Conservation (phyloP, 2,113 vertebrate species). For the Chionis minor region DNA sequence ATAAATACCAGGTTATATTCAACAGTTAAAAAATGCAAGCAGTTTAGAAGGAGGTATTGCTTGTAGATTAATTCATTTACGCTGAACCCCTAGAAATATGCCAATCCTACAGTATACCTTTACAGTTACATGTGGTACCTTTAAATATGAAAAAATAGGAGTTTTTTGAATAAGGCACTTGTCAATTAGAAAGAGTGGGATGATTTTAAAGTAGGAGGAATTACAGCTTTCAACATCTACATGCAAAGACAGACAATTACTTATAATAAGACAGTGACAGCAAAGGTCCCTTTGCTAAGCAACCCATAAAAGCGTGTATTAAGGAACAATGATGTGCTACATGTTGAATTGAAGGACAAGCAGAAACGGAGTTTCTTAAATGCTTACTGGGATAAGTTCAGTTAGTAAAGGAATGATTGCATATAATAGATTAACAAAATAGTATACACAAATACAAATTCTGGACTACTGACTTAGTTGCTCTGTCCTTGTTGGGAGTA, state of each 20-base stretch:
- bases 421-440: not conserved
- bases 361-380: not conserved
- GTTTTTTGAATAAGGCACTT: slow-evolving; percentile 20
- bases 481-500: not conserved
- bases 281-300: slow-evolving; percentile 28
- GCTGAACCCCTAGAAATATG: not conserved
- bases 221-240: slow-evolving; percentile 28
- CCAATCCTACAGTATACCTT: not conserved
- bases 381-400: not conserved
- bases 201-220: not conserved
- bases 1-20: not conserved
- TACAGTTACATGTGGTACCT: not conserved
- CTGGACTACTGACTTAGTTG: not conserved
- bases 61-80: not conserved
- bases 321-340: not conserved
- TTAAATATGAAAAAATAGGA: not conserved
- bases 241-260: slow-evolving; percentile 37
- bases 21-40: not conserved
- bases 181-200: slow-evolving; percentile 36
- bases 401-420: not conserved
- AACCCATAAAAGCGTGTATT: not conserved
- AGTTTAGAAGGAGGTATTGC: not conserved
- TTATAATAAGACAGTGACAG: slow-evolving; percentile 22
- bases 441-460: not conserved
- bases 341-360: slow-evolving; percentile 2